phyloP scores from a whole-genome alignment of 1,140 invertebrate species.

The Danaus melanippus region DNA sequence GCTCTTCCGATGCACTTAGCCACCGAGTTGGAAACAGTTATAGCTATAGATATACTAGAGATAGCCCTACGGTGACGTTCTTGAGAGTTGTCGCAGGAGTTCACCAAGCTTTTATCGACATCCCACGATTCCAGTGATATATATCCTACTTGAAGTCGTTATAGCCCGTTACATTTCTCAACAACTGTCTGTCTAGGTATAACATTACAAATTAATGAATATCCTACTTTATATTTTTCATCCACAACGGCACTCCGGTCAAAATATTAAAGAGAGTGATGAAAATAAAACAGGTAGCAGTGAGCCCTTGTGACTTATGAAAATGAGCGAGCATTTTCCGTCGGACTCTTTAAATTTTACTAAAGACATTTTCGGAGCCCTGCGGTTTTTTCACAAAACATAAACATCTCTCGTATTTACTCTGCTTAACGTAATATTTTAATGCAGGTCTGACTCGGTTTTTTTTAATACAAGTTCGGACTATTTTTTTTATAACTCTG shows the following conservation, averaged over 20 bases:
- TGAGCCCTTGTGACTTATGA: conserved; percentile 30
- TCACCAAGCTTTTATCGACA: too few relatives aligned
- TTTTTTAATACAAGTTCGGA: conserved; percentile 8
- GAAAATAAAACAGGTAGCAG: conserved; percentile 28
- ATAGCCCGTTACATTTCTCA: too few relatives aligned
- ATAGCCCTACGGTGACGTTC: conserved; percentile 11
- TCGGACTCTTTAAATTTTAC: conserved; percentile 39
- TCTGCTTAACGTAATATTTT: conserved; percentile 35
- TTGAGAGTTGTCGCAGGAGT: conserved; percentile 2
- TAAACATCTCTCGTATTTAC: conserved; percentile 37
- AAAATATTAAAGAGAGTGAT: conserved; percentile 37
- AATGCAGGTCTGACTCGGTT: conserved; percentile 18
- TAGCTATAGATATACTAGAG: conserved; percentile 14
- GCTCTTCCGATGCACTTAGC: conserved; percentile 56
- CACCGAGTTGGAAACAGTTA: conserved; percentile 35
- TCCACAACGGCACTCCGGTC: conserved; percentile 13
- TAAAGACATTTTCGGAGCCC: conserved; percentile 48
- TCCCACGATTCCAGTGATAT: too few relatives aligned
- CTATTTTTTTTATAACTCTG: too few relatives aligned
- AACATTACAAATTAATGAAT: too few relatives aligned
- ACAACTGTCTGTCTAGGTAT: too few relatives aligned
- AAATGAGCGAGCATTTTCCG: conserved; percentile 47
- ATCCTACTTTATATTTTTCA: not conserved
- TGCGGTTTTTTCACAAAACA: conserved; percentile 40
- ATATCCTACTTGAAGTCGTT: too few relatives aligned